Evolutionary conservation across 2,113 vertebrate species (phyloP), one percentile per base, ranked within the genome.

Genomic region (Ciconia maguari): DNA sequence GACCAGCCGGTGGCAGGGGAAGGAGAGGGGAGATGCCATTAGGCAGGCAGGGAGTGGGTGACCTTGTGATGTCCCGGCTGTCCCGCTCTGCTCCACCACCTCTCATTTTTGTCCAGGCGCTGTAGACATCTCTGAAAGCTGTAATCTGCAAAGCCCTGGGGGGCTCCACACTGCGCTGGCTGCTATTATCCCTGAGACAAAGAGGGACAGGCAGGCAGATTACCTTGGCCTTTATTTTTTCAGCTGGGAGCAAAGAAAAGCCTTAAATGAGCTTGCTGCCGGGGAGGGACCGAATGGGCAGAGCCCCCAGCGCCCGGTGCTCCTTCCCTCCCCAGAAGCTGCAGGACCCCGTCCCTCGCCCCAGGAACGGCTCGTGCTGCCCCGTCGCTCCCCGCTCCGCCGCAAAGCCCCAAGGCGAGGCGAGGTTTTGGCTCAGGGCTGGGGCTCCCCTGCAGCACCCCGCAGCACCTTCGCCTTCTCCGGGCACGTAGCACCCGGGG

Each of bases 151-250:
- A 95, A 95, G 77, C 92, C 92, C 93, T 66, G 75, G 91, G 82
- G 90, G 91, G 95, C 83, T 95, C 42, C 87, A 70, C 77, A 38
- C 91, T 89, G 68, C 8, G 3, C 86, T 81, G 60, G 46, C 93
- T 88, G 92, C 92, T 94, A 81, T 96, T 97, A 94, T 96, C 92
- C 83, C 78, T 1, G 29, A 96, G 94, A 93, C 94, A 96, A 95
- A 97, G 96, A 95, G 71, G 93, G 93, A 94, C 93, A 85, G 93
- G 84, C 89, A 89, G 90, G 94, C 89, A 88, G 86, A 93, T 96
- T 96, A 94, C 93, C 87, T 96, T 93, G 83, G 87, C 81, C 94
- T 96, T 97, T 96, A 93, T 83, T 97, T 95, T 96, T 94, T 89
- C 87, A 92, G 32, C 78, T 75, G 78, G 66, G 84, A 96, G 93